Base-by-base conservation (phyloP, 2,888 invertebrate genomes). In the Polyommatus iphigenia region DNA sequence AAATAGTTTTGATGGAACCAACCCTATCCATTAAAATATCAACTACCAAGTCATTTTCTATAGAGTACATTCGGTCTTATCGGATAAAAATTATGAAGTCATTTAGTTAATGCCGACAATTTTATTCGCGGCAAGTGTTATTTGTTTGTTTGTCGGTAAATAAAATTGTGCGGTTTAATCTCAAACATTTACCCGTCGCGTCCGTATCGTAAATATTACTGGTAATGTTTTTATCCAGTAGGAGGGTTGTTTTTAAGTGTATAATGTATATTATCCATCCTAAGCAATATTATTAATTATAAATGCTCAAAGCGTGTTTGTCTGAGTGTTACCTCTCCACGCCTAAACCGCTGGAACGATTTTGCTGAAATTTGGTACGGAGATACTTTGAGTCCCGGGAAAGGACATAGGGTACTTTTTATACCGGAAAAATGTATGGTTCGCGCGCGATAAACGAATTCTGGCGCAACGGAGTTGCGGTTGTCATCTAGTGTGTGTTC, bases 151-250 rank as follows among this genome's bases (percentile, higher is more conserved):
- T 20, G 29, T 20, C 67, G 67, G 20, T 15, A 15, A 67, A 29
- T 67, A 67, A 67, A 67, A 10, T 67, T 29, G 67, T 67, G 67
- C 13, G 15, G 67, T 67, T 62, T 67, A 67, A 67, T 67, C 29
- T 67, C 24, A 3, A 62, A 20, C 24, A 10, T 62, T 67, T 13
- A 13, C 62, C 67, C 67, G 67, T 29, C 29, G 67, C 67, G 29
- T 29, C 67, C 67, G 20, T 29, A 5, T 67, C 67, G 67, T 67
- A 67, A 67, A 67, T 20, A 29, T 15, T 15, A 7, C 67, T 29
- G 29, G 3, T 32, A 67, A 67, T 67, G 67, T 67, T 67, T 67
- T 67, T 15, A 67, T 54, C 54, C 54, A 15, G 54, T 18, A 18
- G 18, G 54, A 54, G 13, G 18, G 13, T 54, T 54, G 18, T 54